phyloP scores from a whole-genome alignment of 2,888 invertebrate genomes.

The Cheilosia variabilis region DNA sequence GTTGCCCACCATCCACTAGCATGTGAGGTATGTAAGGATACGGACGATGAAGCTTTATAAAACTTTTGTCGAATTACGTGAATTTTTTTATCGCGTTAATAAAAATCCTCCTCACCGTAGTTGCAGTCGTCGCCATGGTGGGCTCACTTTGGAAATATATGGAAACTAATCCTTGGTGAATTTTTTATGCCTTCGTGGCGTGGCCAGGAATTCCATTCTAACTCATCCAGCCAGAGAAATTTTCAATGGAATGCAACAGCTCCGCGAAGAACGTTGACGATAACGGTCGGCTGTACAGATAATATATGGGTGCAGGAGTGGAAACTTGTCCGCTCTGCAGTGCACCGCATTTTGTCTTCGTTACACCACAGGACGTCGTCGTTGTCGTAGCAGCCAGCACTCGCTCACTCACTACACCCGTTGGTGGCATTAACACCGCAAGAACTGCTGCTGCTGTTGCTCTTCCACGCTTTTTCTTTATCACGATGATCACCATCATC shows the following conservation, averaged over 20 bases:
- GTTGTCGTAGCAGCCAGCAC: neutral
- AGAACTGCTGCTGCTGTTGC: slow-evolving; percentile 37
- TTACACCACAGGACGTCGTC: slow-evolving; percentile 36
- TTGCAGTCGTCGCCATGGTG: slow-evolving; percentile 28
- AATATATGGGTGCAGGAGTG: neutral
- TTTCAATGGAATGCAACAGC: slow-evolving; percentile 60
- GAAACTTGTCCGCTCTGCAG: slow-evolving; percentile 47
- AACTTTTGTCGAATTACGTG: slow-evolving; percentile 66
- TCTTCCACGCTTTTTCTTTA: slow-evolving; percentile 3
- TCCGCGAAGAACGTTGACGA: slow-evolving; percentile 4
- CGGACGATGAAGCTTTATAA: slow-evolving; percentile 61
- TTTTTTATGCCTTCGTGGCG: slow-evolving; percentile 43
- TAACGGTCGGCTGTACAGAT: neutral
- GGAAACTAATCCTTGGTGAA: slow-evolving; percentile 36
- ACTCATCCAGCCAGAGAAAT: slow-evolving; percentile 35
- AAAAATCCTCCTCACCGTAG: slow-evolving; percentile 39
- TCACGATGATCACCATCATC: slow-evolving; percentile 29
- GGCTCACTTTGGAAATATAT: slow-evolving; percentile 42
- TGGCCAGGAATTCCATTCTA: slow-evolving; percentile 50
- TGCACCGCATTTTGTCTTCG: slow-evolving; percentile 67
- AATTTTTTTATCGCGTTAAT: slow-evolving; percentile 55
- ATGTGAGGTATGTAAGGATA: slow-evolving; percentile 6
- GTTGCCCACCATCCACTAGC: neutral
- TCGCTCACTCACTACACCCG: neutral
- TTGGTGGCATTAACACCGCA: slow-evolving; percentile 64